Evolutionary conservation across 2,888 invertebrate genomes (phyloP).

Genomic region (Mystacides longicornis): DNA sequence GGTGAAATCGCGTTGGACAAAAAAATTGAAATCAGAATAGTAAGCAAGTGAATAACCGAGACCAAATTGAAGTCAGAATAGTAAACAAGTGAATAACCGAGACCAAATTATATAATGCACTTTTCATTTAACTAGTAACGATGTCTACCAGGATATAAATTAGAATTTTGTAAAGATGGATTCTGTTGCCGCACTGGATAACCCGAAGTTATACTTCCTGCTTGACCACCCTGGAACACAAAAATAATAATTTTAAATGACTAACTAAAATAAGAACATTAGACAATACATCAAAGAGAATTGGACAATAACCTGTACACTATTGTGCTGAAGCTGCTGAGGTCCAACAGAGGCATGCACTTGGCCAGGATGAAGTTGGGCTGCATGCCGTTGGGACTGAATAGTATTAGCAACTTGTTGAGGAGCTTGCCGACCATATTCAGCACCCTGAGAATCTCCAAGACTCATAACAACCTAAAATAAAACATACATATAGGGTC

Average conservation of each 20-base stretch:
- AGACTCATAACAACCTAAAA: conserved; percentile 23
- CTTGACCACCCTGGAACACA: conserved; percentile 55
- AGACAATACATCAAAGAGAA: neutral
- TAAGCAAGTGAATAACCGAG: too few species aligned
- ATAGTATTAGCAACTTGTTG: conserved; percentile 1
- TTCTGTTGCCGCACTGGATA: conserved; percentile 69
- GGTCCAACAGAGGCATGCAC: conserved; percentile 29
- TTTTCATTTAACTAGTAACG: too few species aligned
- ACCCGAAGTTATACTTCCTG: conserved; percentile 76
- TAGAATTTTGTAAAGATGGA: conserved; percentile 42
- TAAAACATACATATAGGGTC: too few species aligned
- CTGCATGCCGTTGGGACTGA: neutral
- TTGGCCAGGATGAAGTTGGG: conserved; percentile 11
- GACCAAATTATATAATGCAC: too few species aligned
- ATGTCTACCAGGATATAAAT: conserved; percentile 42
- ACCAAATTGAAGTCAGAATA: too few species aligned
- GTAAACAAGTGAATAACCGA: too few species aligned
- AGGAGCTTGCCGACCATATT: conserved; percentile 31
- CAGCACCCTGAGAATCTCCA: conserved; percentile 42
- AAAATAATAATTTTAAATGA: too few species aligned
- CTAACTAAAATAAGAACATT: too few species aligned
- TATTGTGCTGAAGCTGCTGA: conserved; percentile 33
- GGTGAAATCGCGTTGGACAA: too few species aligned
- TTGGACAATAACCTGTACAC: conserved; percentile 7
- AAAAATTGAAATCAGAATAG: too few species aligned